Conservation (phyloP, 1,140 invertebrate genomes). For the Elysia chlorotica region DNA sequence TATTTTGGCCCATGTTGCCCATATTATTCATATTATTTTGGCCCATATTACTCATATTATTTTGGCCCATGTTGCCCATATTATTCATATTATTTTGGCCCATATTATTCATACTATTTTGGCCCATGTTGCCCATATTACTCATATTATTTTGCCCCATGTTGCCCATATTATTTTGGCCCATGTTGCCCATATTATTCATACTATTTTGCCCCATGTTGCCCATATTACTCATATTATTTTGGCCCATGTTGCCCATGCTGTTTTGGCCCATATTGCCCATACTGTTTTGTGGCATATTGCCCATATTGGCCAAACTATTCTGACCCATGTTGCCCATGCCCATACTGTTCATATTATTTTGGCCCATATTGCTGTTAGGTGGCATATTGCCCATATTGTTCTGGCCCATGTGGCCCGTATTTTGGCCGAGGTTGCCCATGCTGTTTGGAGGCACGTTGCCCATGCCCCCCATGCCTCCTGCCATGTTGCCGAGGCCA, state of each 20-base stretch:
- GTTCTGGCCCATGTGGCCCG: neutral
- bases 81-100: too few species aligned
- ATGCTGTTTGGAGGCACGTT: neutral
- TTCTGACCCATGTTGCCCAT: neutral
- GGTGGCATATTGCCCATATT: neutral
- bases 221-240: neutral
- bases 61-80: too few species aligned
- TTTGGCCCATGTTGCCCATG: too few species aligned
- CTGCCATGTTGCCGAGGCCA: neutral
- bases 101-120: too few species aligned
- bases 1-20: too few species aligned
- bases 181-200: neutral
- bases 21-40: too few species aligned
- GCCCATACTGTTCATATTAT: too few species aligned
- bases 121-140: neutral
- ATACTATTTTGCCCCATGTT: neutral
- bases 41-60: too few species aligned
- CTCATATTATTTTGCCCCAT: neutral
- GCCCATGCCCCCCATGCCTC: neutral
- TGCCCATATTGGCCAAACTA: constrained; percentile 11
- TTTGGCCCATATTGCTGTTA: neutral
- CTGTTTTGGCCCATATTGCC: neutral
- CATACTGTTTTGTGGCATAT: neutral
- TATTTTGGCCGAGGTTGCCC: too few species aligned
- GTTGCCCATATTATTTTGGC: neutral